Conservation (phyloP, 2,888 invertebrate species). For the Cryptocephalus primarius region DNA sequence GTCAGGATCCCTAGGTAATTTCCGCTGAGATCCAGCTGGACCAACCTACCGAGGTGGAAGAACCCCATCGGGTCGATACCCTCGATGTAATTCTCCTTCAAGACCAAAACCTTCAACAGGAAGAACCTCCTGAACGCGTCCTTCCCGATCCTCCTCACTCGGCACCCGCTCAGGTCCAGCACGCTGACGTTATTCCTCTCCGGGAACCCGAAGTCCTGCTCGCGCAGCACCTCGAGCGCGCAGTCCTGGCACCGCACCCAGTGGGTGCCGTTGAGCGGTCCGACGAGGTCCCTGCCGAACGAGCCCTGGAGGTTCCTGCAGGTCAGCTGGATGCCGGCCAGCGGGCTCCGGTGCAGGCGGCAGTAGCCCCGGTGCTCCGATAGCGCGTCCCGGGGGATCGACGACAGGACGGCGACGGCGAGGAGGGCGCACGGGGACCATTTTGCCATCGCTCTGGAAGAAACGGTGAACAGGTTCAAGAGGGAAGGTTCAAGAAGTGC, state of each 20-base stretch:
- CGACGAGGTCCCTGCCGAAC: constrained; percentile 26
- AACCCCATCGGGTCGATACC: constrained; percentile 33
- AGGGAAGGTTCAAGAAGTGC: too few species aligned
- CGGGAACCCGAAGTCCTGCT: constrained; percentile 25
- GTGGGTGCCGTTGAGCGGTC: constrained; percentile 26
- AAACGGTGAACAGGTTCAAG: constrained; percentile 3
- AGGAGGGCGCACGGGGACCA: constrained; percentile 21
- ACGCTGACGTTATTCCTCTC: constrained; percentile 27
- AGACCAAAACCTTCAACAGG: constrained; percentile 29
- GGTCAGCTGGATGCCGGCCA: constrained; percentile 26
- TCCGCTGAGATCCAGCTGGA: constrained; percentile 28
- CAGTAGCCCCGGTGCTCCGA: constrained; percentile 10
- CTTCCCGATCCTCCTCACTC: constrained; percentile 22
- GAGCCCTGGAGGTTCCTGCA: constrained; percentile 27
- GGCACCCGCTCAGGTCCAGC: constrained; percentile 24
- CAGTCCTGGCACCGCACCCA: constrained; percentile 32
- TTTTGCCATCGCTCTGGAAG: constrained; percentile 28
- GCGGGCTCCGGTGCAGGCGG: constrained; percentile 18
- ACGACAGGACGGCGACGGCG: constrained; percentile 1
- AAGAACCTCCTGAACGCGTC: constrained; percentile 27
- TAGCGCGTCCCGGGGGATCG: too few species aligned
- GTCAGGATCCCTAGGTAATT: constrained; percentile 28
- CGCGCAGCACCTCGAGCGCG: constrained; percentile 25
- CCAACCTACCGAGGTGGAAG: constrained; percentile 27
- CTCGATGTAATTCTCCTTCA: constrained; percentile 31